Base-by-base conservation (phyloP, 1,140 invertebrate genomes). In the Myzus persicae region DNA sequence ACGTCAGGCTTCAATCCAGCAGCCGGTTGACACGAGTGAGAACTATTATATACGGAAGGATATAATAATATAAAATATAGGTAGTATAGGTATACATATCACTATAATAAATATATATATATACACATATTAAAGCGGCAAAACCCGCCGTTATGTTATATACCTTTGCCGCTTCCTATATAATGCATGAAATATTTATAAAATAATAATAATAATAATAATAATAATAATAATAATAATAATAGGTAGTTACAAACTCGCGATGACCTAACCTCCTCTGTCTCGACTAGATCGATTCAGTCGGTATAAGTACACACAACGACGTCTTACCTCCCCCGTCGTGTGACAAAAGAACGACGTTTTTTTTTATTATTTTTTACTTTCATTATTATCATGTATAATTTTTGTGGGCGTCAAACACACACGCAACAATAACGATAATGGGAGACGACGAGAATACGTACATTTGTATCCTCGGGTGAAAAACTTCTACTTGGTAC, bases 171-270 rank as follows among this genome's bases (percentile, higher is more conserved):
- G 6, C 38, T 40, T 84, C n/a, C n/a, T 36, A 38, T 38, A 38
- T 38, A 36, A 46, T 2, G 42, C 90, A 91, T 81, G 90, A 81
- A 91, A 76, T 91, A 91, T 91, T 91, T 91, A 91, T 82, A 48
- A 82, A 91, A 91, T 76, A 91, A 89, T 88, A 91, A 91, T 91
- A 91, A 51, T 88, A 81, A 91, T 91, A 91, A 44, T 46, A 81
- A 51, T 88, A 81, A 91, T 91, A 91, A 91, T 76, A 91, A 89
- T 88, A 91, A 91, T 91, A 91, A 51, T 88, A 81, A 91, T 91
- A 91, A 44, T 46, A 81, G 40, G 59, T 44, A 81, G 22, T 22
- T 51, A 89, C 90, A 36, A 81, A 46, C 90, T 91, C 31, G 22
- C 40, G 67, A 81, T 76, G 76, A 81, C 76, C 91, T 89, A 54